Base-by-base conservation (phyloP, 2,113 vertebrate species). In the Melospiza georgiana region DNA sequence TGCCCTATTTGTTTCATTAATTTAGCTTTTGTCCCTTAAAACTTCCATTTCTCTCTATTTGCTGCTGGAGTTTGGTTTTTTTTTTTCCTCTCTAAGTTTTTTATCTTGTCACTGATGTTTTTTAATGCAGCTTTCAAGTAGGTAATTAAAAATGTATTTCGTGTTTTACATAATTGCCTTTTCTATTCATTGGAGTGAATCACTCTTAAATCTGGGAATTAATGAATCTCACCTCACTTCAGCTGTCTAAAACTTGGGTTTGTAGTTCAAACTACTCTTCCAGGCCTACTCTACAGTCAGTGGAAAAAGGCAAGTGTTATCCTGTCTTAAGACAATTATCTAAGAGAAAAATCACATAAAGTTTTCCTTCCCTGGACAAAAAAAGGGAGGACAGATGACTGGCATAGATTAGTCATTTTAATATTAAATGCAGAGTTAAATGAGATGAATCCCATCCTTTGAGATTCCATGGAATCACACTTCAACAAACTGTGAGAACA, bases 71-170 rank as follows among this genome's bases (percentile, higher is more conserved):
- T 67, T 82, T 41, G 27, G 41, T 41, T 23, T 39, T 18, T 41
- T 10, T 54, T n/a, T 35, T 28, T 3, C 2, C 4, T 20, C 5
- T 5, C 4, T 6, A 62, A 44, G 22, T 55, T 84, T 91, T 93
- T 85, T 90, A 44, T 65, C 90, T 85, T 89, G 48, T 92, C 52
- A 31, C 17, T 57, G 46, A 33, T 63, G 72, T 59, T 95, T 90
- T 93, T 74, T 55, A 95, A 94, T 49, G 55, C 49, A 81, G 72
- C 41, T 88, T 90, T 80, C 48, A 95, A 90, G 61, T 6, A 88
- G 51, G 48, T 71, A 94, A 95, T 94, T 91, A 95, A 91, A 94
- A 95, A 90, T 14, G 37, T 80, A 94, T 88, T 93, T 80, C 4
- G 10, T 86, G 43, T 80, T 91, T 92, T 85, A 94, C 65, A 41